Base-by-base conservation (phyloP, 2,888 invertebrate species). In the Phasia obesa region DNA sequence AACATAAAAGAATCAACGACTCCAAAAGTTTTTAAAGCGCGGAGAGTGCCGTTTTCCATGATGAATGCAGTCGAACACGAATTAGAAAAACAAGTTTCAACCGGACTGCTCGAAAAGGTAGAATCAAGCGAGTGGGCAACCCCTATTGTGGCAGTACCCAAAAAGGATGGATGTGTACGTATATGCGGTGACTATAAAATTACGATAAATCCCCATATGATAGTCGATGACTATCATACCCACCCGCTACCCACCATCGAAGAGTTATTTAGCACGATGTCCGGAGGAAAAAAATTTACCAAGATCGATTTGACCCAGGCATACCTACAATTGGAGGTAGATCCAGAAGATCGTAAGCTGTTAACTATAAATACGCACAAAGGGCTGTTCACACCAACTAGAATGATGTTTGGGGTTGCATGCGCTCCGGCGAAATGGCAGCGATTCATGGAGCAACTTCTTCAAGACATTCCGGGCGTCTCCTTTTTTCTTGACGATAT, bases 341-440 rank as follows among this genome's bases (percentile, higher is more conserved):
- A 86, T 23, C 86, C 86, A 6, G 86, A 87, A 49, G 85, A 87
- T 83, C 83, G 85, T 59, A 74, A 88, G 27, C 86, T 86, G 15
- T 67, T 89, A 65, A 89, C 88, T 1, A 85, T 90, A 53, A 89
- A 75, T 81, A 90, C 89, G 1, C 82, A 89, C 44, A 44, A 44
- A 17, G 44, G 44, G 7, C 44, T 44, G 44, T 89, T 85, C 81
- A 70, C 84, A 70, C 86, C 86, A 67, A 89, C 85, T 15, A 70
- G 89, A 13, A 75, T 89, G 74, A 85, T 87, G 85, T 89, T 87
- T 83, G 89, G 89, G 1, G 65, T 89, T 11, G 87, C 88, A 1
- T 84, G 86, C 55, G 89, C 88, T 25, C 88, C 89, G 5, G 88
- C 88, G 4, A 86, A 86, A 38, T 90, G 86, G 85, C 88, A 90